A percentile compares a stretch with the other conserved stretches of the same genome.
Evolutionary conservation across 2,888 invertebrate species (phyloP).

Genomic region (Ochropleura plecta): DNA sequence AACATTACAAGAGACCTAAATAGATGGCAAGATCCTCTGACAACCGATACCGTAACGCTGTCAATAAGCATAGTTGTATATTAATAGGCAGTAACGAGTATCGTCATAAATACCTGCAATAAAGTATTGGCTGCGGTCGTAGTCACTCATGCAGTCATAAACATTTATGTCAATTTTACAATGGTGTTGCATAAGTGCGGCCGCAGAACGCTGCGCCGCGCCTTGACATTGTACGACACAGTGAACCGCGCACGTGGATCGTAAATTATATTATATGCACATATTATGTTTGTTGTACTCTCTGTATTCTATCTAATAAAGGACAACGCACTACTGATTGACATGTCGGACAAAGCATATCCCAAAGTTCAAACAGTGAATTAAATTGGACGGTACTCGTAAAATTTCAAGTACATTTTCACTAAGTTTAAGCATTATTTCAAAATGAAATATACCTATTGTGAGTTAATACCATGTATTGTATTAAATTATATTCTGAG

Average conservation of each 20-base stretch:
- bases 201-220: conserved; percentile 73
- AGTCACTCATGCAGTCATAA: conserved; percentile 75
- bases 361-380: background rate
- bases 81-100: conserved; percentile 51
- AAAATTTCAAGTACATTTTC: background rate
- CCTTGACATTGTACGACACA: conserved; percentile 89
- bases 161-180: conserved; percentile 87
- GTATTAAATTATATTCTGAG: background rate
- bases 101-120: conserved; percentile 62
- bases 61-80: conserved; percentile 13
- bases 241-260: conserved; percentile 86
- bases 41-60: background rate
- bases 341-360: background rate
- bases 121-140: conserved; percentile 64
- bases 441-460: background rate
- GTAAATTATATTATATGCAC: conserved; percentile 80
- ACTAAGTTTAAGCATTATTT: background rate
- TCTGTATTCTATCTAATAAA: conserved; percentile 49
- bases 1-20: background rate
- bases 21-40: background rate
- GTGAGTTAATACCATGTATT: background rate
- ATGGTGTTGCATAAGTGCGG: conserved; percentile 84
- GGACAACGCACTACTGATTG: conserved; percentile 30
- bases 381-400: background rate
- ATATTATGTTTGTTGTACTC: conserved; percentile 60